Base-by-base conservation (phyloP, 2,888 invertebrate genomes). In the Noctuana brunneofusca region DNA sequence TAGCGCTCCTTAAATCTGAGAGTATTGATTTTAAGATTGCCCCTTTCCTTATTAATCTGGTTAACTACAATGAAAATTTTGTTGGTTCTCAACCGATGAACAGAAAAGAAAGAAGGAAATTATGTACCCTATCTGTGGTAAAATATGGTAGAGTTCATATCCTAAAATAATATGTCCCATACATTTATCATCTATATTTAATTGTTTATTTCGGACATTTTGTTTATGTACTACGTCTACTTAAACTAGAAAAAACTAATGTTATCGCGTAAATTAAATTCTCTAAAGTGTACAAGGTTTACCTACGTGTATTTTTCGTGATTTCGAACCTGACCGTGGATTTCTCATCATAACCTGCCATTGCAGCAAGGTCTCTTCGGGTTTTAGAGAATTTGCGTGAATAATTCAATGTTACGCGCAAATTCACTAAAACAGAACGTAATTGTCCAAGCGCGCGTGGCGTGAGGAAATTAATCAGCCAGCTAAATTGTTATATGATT, bases 1-100 rank as follows among this genome's bases (percentile, higher is more conserved):
- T 83, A 58, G 76, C 80, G 80, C 81, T 81, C 75, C 79, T 78
- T 76, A 76, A 70, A 78, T 79, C 73, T 73, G 70, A 2, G 41
- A 41, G 14, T 78, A 86, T 84, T 73, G 83, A 86, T 83, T 84
- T 83, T 78, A 35, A 30, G 18, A 35, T 58, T 58, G 22, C 35
- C 35, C 38, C 24, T 49, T 58, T 57, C 43, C 32, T 35, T 35
- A 35, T 16, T 14, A 11, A 22, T 58, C 22, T 22, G 58, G 16
- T 32, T 9, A 32, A 32, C 32, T 32, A 11, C 32, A 32, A 32
- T 11, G 32, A 12, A 32, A 32, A 11, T 32, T 32, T 32, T 11
- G 32, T 32, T 32, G 1, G 32, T 32, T 2, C 1, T 32, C 11
- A 32, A 11, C 32, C 32, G 11, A 32, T 32, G 9, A 32, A 32